phyloP scores from a whole-genome alignment of 2,113 vertebrate genomes.

The Gallinago jamesoni region DNA sequence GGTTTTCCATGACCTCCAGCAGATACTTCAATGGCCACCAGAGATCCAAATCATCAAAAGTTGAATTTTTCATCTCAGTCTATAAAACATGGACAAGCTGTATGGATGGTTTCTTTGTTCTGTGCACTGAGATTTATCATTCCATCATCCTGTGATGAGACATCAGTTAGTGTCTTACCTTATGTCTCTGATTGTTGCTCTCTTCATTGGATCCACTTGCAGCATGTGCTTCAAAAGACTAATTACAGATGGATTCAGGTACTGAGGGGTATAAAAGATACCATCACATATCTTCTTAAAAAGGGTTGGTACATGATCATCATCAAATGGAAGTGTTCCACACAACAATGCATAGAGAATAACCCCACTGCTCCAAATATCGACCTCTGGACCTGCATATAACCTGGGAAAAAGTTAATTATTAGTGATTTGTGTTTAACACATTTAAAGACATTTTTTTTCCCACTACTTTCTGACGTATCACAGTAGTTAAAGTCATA shows the following conservation, averaged over 20 bases:
- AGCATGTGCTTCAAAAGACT: conserved; percentile 97
- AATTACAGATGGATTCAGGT: conserved; percentile 90
- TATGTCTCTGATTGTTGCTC: conserved; percentile 96
- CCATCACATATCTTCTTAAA: conserved; percentile 99
- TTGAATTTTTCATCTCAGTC: background rate
- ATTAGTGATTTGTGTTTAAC: background rate
- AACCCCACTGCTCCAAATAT: conserved; percentile 98
- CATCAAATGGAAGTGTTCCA: conserved; percentile 96
- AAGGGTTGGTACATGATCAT: conserved; percentile 98
- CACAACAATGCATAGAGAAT: conserved; percentile 97
- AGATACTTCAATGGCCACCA: background rate
- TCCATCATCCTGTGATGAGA: background rate
- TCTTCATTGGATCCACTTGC: conserved; percentile 98
- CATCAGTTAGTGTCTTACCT: conserved; percentile 74
- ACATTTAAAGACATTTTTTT: background rate
- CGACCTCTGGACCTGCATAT: conserved; percentile 97
- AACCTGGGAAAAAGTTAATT: conserved; percentile 76
- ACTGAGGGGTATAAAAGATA: conserved; percentile 97
- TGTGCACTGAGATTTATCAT: background rate
- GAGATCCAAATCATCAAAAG: background rate
- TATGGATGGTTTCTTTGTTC: background rate
- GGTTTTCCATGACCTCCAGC: background rate
- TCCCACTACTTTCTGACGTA: background rate
- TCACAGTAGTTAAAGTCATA: background rate
- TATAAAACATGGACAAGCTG: background rate